These are phyloP conservation scores for Notiomystis cincta DNA, from an alignment of 2,113 vertebrate genomes.

Conservation along the genomic window DNA sequence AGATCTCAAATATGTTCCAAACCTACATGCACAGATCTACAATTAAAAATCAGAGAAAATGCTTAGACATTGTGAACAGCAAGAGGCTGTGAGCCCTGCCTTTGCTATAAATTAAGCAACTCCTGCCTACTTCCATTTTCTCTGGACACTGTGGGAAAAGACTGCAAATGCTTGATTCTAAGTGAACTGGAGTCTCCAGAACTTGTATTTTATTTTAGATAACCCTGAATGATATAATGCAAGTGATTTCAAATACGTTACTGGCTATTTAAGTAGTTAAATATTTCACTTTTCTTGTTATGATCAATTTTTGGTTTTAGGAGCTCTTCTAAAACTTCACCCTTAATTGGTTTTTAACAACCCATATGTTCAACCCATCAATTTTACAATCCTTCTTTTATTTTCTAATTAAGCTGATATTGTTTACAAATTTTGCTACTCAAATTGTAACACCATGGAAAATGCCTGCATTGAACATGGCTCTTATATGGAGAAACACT, in stretches of 20 bases:
- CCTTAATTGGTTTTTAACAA: constrained; percentile 36
- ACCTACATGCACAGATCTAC: not conserved
- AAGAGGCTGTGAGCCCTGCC: not conserved
- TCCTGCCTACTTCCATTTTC: not conserved
- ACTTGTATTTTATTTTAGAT: not conserved
- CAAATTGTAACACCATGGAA: not conserved
- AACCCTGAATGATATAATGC: not conserved
- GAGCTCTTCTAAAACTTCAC: not conserved
- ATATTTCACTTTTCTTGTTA: not conserved
- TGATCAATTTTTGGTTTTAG: not conserved
- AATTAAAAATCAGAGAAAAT: not conserved
- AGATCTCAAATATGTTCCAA: constrained; percentile 64
- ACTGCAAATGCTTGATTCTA: not conserved
- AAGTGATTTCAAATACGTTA: not conserved
- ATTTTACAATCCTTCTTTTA: constrained; percentile 18
- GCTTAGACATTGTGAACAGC: not conserved
- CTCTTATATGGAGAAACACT: not conserved
- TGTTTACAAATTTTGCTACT: constrained; percentile 21
- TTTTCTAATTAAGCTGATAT: constrained; percentile 25
- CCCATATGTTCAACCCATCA: constrained; percentile 26
- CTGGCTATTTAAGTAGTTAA: not conserved
- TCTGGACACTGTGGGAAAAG: not conserved
- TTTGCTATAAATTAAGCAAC: not conserved
- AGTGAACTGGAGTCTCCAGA: not conserved
- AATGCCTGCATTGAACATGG: not conserved